Evolutionary conservation across 1,140 invertebrate species (phyloP).

Genomic region (Trissolcus basalis): DNA sequence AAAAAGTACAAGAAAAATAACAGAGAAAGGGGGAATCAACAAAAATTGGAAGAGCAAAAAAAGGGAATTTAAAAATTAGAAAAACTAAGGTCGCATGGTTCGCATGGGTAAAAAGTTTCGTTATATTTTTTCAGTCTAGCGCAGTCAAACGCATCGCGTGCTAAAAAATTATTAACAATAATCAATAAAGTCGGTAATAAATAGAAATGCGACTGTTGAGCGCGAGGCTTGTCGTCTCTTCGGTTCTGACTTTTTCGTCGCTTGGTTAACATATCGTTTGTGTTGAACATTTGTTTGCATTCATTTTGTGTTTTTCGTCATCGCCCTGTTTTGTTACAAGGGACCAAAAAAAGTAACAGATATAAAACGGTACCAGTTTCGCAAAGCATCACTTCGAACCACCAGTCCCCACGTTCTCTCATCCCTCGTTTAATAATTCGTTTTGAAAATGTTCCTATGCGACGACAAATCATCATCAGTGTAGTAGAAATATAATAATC

Average conservation of each 20-base stretch:
- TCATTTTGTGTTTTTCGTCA: slow-evolving; percentile 17
- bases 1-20: too few species aligned
- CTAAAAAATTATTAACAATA: slow-evolving; percentile 13
- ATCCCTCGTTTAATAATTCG: too few species aligned
- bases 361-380: too few species aligned
- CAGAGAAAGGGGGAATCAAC: too few species aligned
- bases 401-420: too few species aligned
- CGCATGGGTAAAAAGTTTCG: not conserved
- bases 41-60: not conserved
- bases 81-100: slow-evolving; percentile 1
- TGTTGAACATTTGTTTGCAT: slow-evolving; percentile 6
- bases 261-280: not conserved
- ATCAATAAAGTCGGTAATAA: slow-evolving; percentile 19
- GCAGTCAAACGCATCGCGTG: slow-evolving; percentile 12
- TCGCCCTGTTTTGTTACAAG: too few species aligned
- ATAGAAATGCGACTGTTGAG: slow-evolving; percentile 14
- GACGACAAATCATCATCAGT: slow-evolving; percentile 61
- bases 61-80: not conserved
- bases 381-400: too few species aligned
- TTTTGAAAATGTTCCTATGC: slow-evolving; percentile 29
- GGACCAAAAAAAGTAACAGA: too few species aligned
- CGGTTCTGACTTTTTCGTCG: not conserved
- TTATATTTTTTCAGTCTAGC: slow-evolving; percentile 14
- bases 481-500: slow-evolving; percentile 71
- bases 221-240: slow-evolving; percentile 6